phyloP scores from a whole-genome alignment of 2,888 invertebrate species.

The Drosophila austrosaltans region DNA sequence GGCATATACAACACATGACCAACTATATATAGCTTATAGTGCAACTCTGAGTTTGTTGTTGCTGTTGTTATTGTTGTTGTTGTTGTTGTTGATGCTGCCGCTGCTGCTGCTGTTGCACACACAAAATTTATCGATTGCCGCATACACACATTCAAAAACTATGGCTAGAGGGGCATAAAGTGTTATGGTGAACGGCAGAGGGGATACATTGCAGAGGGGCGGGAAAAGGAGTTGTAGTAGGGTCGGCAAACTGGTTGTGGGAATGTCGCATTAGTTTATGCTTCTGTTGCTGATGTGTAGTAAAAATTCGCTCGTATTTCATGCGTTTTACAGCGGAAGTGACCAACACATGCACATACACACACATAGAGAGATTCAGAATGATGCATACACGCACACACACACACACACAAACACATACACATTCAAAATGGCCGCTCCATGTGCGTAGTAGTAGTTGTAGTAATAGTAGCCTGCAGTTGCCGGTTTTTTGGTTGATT shows the following conservation, averaged over 20 bases:
- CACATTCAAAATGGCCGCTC: conserved; percentile 52
- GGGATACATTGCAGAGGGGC: neutral
- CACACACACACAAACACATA: conserved; percentile 11
- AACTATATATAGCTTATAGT: conserved; percentile 41
- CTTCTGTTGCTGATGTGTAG: conserved; percentile 72
- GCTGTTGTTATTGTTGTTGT: conserved; percentile 8
- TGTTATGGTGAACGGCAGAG: neutral
- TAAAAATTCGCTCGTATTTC: conserved; percentile 76
- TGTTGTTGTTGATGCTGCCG: conserved; percentile 31
- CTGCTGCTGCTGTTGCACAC: conserved; percentile 56
- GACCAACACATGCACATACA: conserved; percentile 50
- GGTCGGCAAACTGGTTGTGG: conserved; percentile 10
- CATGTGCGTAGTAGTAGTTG: conserved; percentile 60
- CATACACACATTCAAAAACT: conserved; percentile 54
- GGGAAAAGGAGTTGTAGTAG: neutral
- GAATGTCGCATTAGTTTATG: conserved; percentile 44
- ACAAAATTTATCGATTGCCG: conserved; percentile 77
- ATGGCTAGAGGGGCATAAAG: neutral
- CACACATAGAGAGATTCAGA: conserved; percentile 1
- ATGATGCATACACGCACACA: conserved; percentile 22
- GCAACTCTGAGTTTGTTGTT: conserved; percentile 19
- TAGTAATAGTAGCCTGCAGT: conserved; percentile 53
- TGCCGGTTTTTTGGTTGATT: conserved; percentile 67
- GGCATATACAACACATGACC: conserved; percentile 53
- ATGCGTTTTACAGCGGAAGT: conserved; percentile 71